phyloP scores from a whole-genome alignment of 2,888 invertebrate genomes.

The Sipha maydis region DNA sequence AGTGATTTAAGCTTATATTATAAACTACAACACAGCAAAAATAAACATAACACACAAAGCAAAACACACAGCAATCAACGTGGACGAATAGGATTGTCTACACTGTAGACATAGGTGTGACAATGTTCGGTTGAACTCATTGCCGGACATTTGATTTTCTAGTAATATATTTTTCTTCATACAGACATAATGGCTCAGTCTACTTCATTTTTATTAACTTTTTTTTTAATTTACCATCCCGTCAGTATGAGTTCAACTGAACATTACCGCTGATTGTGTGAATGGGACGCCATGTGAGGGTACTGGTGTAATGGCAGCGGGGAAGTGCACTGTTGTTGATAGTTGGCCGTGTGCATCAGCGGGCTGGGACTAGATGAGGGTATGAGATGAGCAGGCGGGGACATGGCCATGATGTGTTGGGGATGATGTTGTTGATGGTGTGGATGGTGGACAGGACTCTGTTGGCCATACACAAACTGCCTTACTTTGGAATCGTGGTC shows the following conservation, averaged over 20 bases:
- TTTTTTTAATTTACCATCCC: not conserved
- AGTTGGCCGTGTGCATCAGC: slow-evolving; percentile 72
- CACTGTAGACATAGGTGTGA: slow-evolving; percentile 27
- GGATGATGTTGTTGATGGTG: slow-evolving; percentile 68
- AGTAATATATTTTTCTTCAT: slow-evolving; percentile 19
- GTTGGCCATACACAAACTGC: slow-evolving; percentile 89
- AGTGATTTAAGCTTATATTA: slow-evolving; percentile 29
- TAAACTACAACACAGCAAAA: slow-evolving; percentile 43
- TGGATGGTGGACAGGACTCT: slow-evolving; percentile 69
- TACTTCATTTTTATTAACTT: not conserved
- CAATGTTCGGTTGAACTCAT: slow-evolving; percentile 47
- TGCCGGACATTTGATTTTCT: slow-evolving; percentile 12
- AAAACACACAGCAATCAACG: slow-evolving; percentile 42
- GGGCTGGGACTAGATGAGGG: slow-evolving; percentile 77
- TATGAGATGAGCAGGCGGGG: slow-evolving; percentile 70
- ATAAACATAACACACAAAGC: slow-evolving; percentile 51
- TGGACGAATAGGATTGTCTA: slow-evolving; percentile 43
- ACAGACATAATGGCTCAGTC: slow-evolving; percentile 44
- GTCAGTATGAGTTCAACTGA: slow-evolving; percentile 20
- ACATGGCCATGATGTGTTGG: slow-evolving; percentile 71
- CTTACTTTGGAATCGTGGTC: slow-evolving; percentile 94
- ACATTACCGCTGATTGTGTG: slow-evolving; percentile 84
- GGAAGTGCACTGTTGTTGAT: slow-evolving; percentile 74
- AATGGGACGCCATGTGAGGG: slow-evolving; percentile 71
- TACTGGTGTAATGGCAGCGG: slow-evolving; percentile 70